A percentile compares a stretch with the other conserved stretches of the same genome.
phyloP scores from a whole-genome alignment of 2,113 vertebrate genomes.

The Megaleporinus macrocephalus region DNA sequence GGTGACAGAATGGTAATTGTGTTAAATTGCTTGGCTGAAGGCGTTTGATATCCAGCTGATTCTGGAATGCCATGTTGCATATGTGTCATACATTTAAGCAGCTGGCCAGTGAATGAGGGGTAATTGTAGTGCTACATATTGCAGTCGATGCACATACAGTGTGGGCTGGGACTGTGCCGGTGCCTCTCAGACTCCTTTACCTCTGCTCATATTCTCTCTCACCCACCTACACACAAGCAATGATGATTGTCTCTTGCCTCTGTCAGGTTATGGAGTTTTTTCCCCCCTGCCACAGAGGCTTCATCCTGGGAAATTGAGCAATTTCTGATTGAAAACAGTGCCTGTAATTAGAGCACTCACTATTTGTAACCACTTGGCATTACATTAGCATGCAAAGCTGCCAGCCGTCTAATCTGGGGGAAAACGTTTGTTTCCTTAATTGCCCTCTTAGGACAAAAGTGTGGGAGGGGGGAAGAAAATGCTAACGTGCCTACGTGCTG shows the following conservation, averaged over 20 bases:
- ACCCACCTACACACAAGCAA: constrained; percentile 34
- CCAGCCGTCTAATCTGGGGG: constrained; percentile 85
- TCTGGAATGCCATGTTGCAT: constrained; percentile 71
- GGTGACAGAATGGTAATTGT: constrained; percentile 60
- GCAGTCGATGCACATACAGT: constrained; percentile 44
- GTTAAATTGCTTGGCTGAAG: constrained; percentile 72
- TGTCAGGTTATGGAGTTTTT: constrained; percentile 68
- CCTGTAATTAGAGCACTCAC: constrained; percentile 84
- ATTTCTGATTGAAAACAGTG: constrained; percentile 84
- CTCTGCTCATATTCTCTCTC: constrained; percentile 59
- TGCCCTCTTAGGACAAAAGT: constrained; percentile 91
- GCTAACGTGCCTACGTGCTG: constrained; percentile 77
- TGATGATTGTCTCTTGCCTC: constrained; percentile 73
- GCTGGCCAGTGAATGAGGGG: constrained; percentile 71
- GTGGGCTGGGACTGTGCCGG: background rate
- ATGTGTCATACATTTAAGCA: constrained; percentile 76
- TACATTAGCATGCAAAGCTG: constrained; percentile 90
- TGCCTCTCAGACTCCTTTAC: constrained; percentile 47
- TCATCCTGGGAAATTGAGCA: constrained; percentile 83
- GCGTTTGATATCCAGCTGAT: constrained; percentile 69
- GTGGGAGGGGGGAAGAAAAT: constrained; percentile 76
- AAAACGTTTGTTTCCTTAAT: constrained; percentile 91
- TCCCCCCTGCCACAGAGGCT: constrained; percentile 70
- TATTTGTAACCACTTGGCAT: constrained; percentile 84
- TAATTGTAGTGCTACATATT: constrained; percentile 77